Evolutionary conservation across 2,113 vertebrate species (phyloP).

Genomic region (Sebastes fasciatus): DNA sequence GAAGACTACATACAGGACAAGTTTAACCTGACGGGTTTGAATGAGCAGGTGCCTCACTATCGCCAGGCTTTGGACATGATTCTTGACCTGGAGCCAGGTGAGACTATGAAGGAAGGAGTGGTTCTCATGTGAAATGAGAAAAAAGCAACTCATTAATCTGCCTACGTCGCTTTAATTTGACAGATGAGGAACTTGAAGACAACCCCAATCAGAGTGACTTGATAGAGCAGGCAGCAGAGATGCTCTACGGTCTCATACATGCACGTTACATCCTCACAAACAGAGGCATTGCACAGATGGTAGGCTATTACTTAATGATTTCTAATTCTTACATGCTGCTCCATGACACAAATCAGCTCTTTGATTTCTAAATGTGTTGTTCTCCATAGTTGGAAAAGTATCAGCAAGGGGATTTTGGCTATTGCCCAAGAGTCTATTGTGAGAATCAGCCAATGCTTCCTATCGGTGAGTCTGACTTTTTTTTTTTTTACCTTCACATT

Average conservation of each 20-base stretch:
- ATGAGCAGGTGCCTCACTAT: conserved; percentile 94
- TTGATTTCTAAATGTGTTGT: not conserved
- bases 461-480: conserved; percentile 86
- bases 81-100: conserved; percentile 92
- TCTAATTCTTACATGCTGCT: conserved; percentile 2
- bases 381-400: conserved; percentile 91
- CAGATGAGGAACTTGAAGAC: conserved; percentile 94
- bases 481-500: not conserved
- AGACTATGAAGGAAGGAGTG: conserved; percentile 33
- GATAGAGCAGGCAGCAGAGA: conserved; percentile 95
- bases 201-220: conserved; percentile 95
- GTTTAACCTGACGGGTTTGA: conserved; percentile 93
- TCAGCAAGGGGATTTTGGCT: conserved; percentile 94
- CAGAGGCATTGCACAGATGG: conserved; percentile 95
- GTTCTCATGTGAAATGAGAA: not conserved
- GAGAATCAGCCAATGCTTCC: conserved; percentile 96
- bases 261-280: conserved; percentile 96
- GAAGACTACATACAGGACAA: conserved; percentile 97
- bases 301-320: conserved; percentile 59
- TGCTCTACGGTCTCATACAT: conserved; percentile 94
- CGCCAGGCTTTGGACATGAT: conserved; percentile 95
- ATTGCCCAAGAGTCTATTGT: conserved; percentile 94
- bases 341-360: not conserved
- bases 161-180: not conserved
- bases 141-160: not conserved